Percentiles rank a stretch among this genome's conserved stretches.
These are phyloP conservation scores for Uloborus diversus DNA, from an alignment of 1,140 invertebrate species.

Conservation along the genomic window DNA sequence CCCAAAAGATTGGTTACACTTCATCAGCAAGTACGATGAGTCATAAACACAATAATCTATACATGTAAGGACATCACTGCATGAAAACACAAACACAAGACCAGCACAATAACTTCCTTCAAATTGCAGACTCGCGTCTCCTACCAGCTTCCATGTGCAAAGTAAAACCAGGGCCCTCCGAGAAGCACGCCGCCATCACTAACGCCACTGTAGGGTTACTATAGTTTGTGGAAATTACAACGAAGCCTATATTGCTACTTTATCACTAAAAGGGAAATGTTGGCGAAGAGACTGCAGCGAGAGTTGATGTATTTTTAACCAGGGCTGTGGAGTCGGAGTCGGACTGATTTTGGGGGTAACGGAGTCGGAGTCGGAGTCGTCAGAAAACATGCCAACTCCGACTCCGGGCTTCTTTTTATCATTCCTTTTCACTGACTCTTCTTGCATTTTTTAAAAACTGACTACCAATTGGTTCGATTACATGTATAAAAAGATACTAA, in stretches of 20 bases:
- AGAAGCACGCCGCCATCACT: constrained; percentile 51
- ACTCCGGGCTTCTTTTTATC: too few relatives aligned
- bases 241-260: neutral
- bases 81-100: neutral
- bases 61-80: constrained; percentile 36
- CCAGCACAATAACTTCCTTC: constrained; percentile 37
- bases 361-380: too few relatives aligned
- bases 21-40: constrained; percentile 37
- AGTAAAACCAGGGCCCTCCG: constrained; percentile 16
- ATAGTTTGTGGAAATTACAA: neutral
- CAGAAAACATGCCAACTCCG: too few relatives aligned
- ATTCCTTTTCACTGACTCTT: too few relatives aligned
- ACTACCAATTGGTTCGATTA: too few relatives aligned
- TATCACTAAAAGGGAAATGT: neutral
- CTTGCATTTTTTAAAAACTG: too few relatives aligned
- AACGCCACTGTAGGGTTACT: constrained; percentile 43
- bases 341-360: too few relatives aligned
- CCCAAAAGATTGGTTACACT: neutral
- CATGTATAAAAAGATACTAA: too few relatives aligned
- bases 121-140: constrained; percentile 38
- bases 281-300: too few relatives aligned
- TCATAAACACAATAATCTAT: constrained; percentile 33
- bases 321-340: too few relatives aligned
- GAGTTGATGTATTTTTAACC: too few relatives aligned
- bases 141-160: constrained; percentile 33